phyloP scores from a whole-genome alignment of 1,140 invertebrate species.

The Achroia grisella region DNA sequence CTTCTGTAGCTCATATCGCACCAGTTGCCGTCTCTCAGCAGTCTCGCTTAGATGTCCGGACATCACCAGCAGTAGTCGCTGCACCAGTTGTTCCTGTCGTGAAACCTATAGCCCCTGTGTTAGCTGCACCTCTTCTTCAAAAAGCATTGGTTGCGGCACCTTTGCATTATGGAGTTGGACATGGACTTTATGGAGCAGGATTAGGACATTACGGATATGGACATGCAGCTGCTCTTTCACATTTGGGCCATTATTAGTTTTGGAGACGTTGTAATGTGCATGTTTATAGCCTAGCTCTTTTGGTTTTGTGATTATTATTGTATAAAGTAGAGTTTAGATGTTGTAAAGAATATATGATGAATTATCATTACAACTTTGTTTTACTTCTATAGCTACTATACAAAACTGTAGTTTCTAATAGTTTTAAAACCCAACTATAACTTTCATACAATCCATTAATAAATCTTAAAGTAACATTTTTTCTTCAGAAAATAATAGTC shows the following conservation, averaged over 20 bases:
- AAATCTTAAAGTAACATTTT: too few species aligned
- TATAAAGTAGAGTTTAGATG: not conserved
- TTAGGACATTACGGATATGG: slow-evolving; percentile 3
- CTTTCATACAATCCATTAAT: too few species aligned
- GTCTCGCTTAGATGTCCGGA: slow-evolving; percentile 43
- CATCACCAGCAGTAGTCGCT: slow-evolving; percentile 36
- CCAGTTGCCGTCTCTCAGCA: slow-evolving; percentile 56
- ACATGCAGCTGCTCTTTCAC: not conserved
- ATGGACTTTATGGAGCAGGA: slow-evolving; percentile 1
- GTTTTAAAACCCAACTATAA: too few species aligned
- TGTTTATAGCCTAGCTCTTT: not conserved
- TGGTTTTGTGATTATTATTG: not conserved
- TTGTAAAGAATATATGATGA: too few species aligned
- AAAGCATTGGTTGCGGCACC: slow-evolving; percentile 21
- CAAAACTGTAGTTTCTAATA: too few species aligned
- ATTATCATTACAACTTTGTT: too few species aligned
- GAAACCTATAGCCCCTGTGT: slow-evolving; percentile 28
- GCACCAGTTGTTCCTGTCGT: slow-evolving; percentile 28
- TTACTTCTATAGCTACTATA: too few species aligned
- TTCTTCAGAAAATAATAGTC: too few species aligned
- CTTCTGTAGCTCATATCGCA: slow-evolving; percentile 31
- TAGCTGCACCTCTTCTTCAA: slow-evolving; percentile 30
- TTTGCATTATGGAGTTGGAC: not conserved
- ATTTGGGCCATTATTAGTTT: slow-evolving; percentile 17
- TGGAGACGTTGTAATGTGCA: not conserved